These are phyloP conservation scores for Hedychridium roseum DNA, from an alignment of 2,888 invertebrate genomes.

Conservation along the genomic window DNA sequence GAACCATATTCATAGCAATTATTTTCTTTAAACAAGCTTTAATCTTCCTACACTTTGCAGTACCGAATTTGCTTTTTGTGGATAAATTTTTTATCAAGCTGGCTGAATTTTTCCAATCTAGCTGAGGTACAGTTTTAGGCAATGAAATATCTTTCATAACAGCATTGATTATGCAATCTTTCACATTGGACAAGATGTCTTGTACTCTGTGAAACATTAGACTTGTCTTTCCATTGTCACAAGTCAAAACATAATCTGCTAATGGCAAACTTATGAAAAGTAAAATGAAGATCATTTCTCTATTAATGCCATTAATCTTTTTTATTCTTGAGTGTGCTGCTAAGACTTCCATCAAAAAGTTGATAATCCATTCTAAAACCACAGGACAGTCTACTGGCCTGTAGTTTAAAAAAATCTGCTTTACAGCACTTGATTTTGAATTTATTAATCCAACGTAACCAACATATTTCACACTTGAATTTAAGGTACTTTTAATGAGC, in stretches of 20 bases:
- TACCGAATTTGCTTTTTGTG: no score
- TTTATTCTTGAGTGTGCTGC: no score
- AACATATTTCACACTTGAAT: slow-evolving; percentile 18
- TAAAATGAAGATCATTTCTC: slow-evolving; percentile 18
- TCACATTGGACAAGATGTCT: slow-evolving; percentile 16
- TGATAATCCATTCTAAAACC: slow-evolving; percentile 17
- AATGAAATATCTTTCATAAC: not conserved
- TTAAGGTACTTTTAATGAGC: slow-evolving; percentile 20
- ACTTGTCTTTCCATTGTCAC: slow-evolving; percentile 11
- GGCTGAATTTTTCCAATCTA: no score
- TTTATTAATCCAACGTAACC: slow-evolving; percentile 40
- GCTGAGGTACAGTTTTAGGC: no score
- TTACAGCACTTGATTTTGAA: slow-evolving; percentile 13
- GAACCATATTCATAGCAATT: no score
- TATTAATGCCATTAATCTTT: no score
- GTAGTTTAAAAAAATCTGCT: slow-evolving; percentile 40
- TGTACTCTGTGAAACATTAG: slow-evolving; percentile 19
- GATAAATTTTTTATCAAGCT: no score
- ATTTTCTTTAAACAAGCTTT: no score
- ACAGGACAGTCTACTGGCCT: slow-evolving; percentile 31
- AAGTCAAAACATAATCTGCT: slow-evolving; percentile 7
- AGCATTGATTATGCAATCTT: slow-evolving; percentile 2
- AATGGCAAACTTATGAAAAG: slow-evolving; percentile 17
- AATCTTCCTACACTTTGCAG: no score
- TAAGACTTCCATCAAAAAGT: slow-evolving; percentile 9